These are phyloP conservation scores for Trichomalopsis sarcophagae DNA, from an alignment of 1,140 invertebrate species.

Conservation along the genomic window DNA sequence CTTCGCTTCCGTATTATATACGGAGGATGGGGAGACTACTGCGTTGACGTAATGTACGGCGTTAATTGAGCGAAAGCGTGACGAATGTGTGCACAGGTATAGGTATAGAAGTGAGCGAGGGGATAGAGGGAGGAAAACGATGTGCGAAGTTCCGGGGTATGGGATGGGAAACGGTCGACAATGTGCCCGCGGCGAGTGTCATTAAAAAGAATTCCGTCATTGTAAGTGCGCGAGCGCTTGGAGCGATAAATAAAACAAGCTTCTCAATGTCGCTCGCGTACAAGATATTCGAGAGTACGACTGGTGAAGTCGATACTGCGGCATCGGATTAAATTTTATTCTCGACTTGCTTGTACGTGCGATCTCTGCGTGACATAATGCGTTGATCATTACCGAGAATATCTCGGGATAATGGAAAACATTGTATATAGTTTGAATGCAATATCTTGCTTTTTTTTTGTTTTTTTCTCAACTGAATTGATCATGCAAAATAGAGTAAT, in stretches of 20 bases:
- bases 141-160: background rate
- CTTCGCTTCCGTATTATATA: too few species aligned
- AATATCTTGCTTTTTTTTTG: too few species aligned
- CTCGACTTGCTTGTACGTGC: background rate
- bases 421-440: too few species aligned
- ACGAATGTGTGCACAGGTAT: background rate
- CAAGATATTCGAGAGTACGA: conserved; percentile 34
- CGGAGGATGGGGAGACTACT: too few species aligned
- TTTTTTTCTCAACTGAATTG: too few species aligned
- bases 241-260: conserved; percentile 42
- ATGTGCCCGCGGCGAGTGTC: background rate
- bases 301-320: conserved; percentile 8
- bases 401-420: too few species aligned
- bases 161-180: too few species aligned
- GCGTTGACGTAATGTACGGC: background rate
- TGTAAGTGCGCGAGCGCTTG: background rate
- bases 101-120: too few species aligned
- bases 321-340: conserved; percentile 3
- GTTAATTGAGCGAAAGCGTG: background rate
- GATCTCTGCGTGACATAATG: too few species aligned
- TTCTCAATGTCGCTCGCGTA: conserved; percentile 21
- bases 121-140: background rate
- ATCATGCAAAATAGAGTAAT: too few species aligned
- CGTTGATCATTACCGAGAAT: too few species aligned
- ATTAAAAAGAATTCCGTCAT: conserved; percentile 30